Percentiles rank a stretch among this genome's conserved stretches.
Evolutionary conservation across 2,797 vertebrate species (phyloP).

Genomic region (Schizopygopsis pylzovi): DNA sequence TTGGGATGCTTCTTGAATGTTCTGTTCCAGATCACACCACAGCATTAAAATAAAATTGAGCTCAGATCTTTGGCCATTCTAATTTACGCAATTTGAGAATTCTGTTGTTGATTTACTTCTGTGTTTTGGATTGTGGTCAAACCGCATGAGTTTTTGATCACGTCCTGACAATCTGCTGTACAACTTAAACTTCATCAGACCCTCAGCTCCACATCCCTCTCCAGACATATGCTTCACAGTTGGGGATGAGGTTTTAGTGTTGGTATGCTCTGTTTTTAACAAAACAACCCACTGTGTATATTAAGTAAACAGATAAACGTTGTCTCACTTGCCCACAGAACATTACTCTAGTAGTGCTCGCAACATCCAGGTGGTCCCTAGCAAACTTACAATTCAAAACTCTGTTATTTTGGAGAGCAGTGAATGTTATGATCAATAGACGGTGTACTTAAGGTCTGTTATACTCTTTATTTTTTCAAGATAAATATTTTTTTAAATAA

Average conservation of each 20-base stretch:
- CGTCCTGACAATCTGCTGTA: constrained; percentile 41
- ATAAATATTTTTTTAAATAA: too few species aligned
- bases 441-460: too few species aligned
- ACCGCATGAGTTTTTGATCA: constrained; percentile 43
- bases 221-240: constrained; percentile 43
- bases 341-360: constrained; percentile 11
- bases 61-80: constrained; percentile 4
- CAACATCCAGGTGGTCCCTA: background rate
- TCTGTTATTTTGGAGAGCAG: too few species aligned
- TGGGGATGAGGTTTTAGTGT: constrained; percentile 33
- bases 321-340: constrained; percentile 4
- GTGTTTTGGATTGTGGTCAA: constrained; percentile 22
- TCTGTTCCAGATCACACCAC: constrained; percentile 17
- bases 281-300: constrained; percentile 22
- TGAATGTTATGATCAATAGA: too few species aligned
- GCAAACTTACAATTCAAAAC: too few species aligned
- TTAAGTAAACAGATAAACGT: constrained; percentile 22
- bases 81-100: background rate
- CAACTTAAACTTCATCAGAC: constrained; percentile 49
- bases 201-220: constrained; percentile 1
- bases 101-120: constrained; percentile 39
- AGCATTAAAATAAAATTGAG: constrained; percentile 9
- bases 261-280: constrained; percentile 24
- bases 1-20: background rate
- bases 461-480: too few species aligned